These are phyloP conservation scores for Anoplius nigerrimus DNA, from an alignment of 2,888 invertebrate species.

Conservation along the genomic window DNA sequence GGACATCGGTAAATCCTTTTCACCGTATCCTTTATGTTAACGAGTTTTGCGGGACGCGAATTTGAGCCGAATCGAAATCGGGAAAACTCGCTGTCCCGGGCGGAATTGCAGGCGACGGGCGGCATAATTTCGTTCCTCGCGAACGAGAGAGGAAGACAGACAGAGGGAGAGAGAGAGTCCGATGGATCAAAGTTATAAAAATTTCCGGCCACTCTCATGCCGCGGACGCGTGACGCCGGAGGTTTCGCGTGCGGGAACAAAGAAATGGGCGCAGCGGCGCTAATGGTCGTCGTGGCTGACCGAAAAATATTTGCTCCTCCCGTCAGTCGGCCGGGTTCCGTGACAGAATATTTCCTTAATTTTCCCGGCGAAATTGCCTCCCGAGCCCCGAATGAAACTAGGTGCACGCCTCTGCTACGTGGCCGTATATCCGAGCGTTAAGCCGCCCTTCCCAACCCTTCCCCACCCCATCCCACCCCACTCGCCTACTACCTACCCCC, in stretches of 20 bases:
- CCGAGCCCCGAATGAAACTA: neutral
- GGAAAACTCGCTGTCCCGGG: constrained; percentile 38
- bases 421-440: neutral
- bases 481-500: too few species aligned
- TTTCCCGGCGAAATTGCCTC: constrained; percentile 6
- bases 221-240: constrained; percentile 4
- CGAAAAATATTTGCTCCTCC: constrained; percentile 39
- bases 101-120: too few species aligned
- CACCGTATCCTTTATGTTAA: neutral
- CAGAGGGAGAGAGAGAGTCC: constrained; percentile 12
- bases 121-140: too few species aligned
- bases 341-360: constrained; percentile 9
- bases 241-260: neutral
- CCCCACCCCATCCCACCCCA: neutral
- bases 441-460: constrained; percentile 1
- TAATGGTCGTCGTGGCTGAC: constrained; percentile 34
- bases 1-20: neutral
- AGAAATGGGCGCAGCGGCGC: neutral
- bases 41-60: constrained; percentile 19
- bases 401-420: constrained; percentile 10
- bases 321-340: too few species aligned
- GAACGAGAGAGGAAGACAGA: constrained; percentile 24
- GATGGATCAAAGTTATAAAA: too few species aligned
- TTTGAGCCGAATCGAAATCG: constrained; percentile 38
- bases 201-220: neutral